Percentiles rank a stretch among this genome's conserved stretches.
Evolutionary conservation across 2,797 vertebrate genomes (phyloP).

Genomic region (Myotis pilosus): DNA sequence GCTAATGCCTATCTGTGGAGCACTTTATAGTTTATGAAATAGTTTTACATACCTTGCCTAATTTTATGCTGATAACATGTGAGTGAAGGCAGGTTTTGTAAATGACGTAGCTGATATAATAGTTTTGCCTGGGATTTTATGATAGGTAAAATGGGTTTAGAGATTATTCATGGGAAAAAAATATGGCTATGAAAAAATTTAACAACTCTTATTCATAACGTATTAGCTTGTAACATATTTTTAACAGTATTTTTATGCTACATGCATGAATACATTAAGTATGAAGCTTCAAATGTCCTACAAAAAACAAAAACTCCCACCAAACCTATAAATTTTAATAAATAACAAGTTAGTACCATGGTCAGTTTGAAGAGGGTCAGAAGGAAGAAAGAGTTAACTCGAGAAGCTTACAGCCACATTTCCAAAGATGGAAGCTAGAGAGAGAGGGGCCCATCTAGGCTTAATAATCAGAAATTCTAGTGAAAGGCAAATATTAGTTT

Average conservation of each 20-base stretch:
- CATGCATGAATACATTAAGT: neutral
- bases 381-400: neutral
- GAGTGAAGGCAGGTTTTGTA: neutral
- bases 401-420: neutral
- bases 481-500: neutral
- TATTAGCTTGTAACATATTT: conserved; percentile 14
- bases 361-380: neutral
- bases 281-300: neutral
- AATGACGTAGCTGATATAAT: neutral
- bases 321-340: neutral
- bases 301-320: neutral
- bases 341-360: neutral
- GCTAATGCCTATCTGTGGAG: neutral
- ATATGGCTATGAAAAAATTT: neutral
- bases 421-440: neutral
- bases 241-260: conserved; percentile 34
- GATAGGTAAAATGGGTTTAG: neutral
- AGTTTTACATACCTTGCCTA: neutral
- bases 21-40: neutral
- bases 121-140: neutral
- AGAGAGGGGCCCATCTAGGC: neutral
- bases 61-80: neutral
- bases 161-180: neutral
- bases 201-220: neutral
- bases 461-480: neutral